Conservation (phyloP, 2,113 vertebrate species). For the Enhydra lutris region DNA sequence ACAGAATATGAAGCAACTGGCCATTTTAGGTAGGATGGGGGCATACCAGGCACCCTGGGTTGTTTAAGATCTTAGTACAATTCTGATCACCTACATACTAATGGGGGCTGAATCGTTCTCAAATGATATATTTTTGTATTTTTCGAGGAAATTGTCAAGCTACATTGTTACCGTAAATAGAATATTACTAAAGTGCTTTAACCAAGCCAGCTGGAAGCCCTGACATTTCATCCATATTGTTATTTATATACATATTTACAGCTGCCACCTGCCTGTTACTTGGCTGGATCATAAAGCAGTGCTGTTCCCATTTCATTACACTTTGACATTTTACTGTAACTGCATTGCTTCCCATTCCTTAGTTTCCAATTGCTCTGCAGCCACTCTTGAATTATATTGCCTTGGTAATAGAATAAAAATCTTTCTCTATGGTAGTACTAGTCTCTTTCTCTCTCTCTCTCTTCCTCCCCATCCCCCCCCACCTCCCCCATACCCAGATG, state of each 20-base stretch:
- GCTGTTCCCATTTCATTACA: constrained; percentile 79
- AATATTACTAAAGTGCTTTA: constrained; percentile 77
- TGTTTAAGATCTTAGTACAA: not conserved
- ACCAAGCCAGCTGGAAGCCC: constrained; percentile 79
- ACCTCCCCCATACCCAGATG: constrained; percentile 78
- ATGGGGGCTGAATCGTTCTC: constrained; percentile 49
- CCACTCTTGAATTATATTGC: constrained; percentile 78
- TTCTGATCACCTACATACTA: not conserved
- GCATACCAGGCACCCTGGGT: not conserved
- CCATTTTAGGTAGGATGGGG: not conserved
- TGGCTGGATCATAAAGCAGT: constrained; percentile 73
- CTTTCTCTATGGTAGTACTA: constrained; percentile 68
- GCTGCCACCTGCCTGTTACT: constrained; percentile 83
- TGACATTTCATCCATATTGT: constrained; percentile 82
- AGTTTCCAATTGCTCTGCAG: constrained; percentile 79
- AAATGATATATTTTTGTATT: constrained; percentile 43
- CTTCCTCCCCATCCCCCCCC: not conserved
- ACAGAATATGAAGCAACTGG: not conserved
- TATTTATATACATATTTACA: constrained; percentile 84
- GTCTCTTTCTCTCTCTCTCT: constrained; percentile 58
- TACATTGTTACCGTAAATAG: constrained; percentile 67
- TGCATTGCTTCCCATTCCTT: constrained; percentile 77
- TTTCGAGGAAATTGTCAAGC: constrained; percentile 65
- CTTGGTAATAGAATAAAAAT: constrained; percentile 82
- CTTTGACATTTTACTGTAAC: constrained; percentile 82